Percentiles rank a stretch among this genome's conserved stretches.
These are phyloP conservation scores for Musca domestica DNA, from an alignment of 1,140 invertebrate genomes.

Conservation along the genomic window DNA sequence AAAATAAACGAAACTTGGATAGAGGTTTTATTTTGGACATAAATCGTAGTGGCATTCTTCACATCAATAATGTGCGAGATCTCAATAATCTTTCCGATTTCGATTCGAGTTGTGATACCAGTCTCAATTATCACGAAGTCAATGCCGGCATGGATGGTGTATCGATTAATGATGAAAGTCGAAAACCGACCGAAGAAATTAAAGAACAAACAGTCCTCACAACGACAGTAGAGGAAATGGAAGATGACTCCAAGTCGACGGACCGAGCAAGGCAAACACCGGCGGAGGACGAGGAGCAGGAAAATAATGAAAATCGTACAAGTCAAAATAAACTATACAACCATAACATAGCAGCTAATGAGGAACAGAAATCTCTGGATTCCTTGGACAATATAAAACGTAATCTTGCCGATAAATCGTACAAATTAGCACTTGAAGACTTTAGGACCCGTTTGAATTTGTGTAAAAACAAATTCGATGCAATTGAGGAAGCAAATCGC, in stretches of 20 bases:
- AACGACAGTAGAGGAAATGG: too few relatives aligned
- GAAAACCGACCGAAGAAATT: background rate
- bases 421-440: slow-evolving; percentile 39
- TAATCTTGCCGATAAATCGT: slow-evolving; percentile 28
- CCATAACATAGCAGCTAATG: background rate
- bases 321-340: background rate
- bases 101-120: slow-evolving; percentile 52
- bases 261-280: too few relatives aligned
- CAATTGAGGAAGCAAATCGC: slow-evolving; percentile 43
- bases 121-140: slow-evolving; percentile 47
- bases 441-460: slow-evolving; percentile 44
- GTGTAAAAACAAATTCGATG: slow-evolving; percentile 48
- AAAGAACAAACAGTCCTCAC: background rate
- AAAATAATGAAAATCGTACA: background rate
- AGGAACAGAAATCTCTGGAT: background rate
- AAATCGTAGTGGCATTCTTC: slow-evolving; percentile 40
- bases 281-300: too few relatives aligned
- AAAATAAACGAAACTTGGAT: slow-evolving; percentile 46
- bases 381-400: background rate
- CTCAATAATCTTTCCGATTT: slow-evolving; percentile 52
- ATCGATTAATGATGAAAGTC: background rate
- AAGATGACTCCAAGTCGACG: too few relatives aligned
- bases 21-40: slow-evolving; percentile 48
- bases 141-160: slow-evolving; percentile 28
- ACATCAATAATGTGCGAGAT: slow-evolving; percentile 47